Conservation (phyloP, 2,113 vertebrate species). For the Paracanthobrama guichenoti region DNA sequence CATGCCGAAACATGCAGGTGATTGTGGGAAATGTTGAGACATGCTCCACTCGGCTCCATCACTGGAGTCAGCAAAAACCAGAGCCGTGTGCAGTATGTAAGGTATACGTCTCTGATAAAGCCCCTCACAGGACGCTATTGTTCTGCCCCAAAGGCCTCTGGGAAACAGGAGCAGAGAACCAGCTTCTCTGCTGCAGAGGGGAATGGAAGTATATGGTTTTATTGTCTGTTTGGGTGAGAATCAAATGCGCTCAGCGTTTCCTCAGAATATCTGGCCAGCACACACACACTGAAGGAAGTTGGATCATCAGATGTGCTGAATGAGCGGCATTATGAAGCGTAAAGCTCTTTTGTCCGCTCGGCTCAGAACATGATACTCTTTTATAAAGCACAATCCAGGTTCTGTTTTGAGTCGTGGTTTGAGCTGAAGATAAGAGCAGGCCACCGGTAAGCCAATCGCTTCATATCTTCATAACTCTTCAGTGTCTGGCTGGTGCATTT, state of each 20-base stretch:
- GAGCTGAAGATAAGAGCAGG: neutral
- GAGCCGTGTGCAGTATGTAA: conserved; percentile 56
- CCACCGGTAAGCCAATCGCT: neutral
- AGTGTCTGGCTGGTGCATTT: neutral
- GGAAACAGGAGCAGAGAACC: conserved; percentile 33
- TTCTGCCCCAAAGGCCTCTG: conserved; percentile 38
- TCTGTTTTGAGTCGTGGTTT: neutral
- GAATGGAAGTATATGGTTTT: conserved; percentile 1
- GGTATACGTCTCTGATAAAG: conserved; percentile 65
- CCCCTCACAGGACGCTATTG: conserved; percentile 40
- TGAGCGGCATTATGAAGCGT: conserved; percentile 17
- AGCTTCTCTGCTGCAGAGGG: neutral
- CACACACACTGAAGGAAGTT: neutral
- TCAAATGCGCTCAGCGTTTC: conserved; percentile 16
- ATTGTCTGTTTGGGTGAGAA: conserved; percentile 37
- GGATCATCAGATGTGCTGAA: conserved; percentile 11
- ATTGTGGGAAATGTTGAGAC: too few relatives aligned
- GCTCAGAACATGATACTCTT: conserved; percentile 25
- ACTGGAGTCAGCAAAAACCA: too few relatives aligned
- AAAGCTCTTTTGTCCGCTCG: neutral
- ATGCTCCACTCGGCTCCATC: too few relatives aligned
- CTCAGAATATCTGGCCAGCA: neutral
- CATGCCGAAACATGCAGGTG: too few relatives aligned
- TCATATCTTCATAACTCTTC: neutral
- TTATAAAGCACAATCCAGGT: neutral